phyloP scores from a whole-genome alignment of 2,113 vertebrate genomes.

The Merops nubicus region DNA sequence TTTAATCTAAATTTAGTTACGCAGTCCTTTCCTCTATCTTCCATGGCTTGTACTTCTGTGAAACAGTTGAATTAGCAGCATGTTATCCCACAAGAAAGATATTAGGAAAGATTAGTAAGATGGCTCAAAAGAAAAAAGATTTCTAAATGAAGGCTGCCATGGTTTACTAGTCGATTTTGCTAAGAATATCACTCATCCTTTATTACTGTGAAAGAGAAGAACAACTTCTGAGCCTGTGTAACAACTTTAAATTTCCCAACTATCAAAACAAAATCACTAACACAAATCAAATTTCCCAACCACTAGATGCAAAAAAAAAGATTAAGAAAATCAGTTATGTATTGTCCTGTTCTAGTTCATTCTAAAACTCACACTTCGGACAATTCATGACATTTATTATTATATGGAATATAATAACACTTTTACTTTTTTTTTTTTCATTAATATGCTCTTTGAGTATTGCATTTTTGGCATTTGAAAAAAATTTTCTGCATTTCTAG shows the following conservation, averaged over 20 bases:
- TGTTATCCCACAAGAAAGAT: background rate
- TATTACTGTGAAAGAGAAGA: background rate
- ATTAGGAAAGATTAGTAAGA: background rate
- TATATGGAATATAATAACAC: too few species aligned
- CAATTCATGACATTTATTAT: background rate
- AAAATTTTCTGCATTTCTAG: background rate
- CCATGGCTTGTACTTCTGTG: background rate
- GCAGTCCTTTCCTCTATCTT: background rate
- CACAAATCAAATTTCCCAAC: background rate
- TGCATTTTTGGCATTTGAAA: background rate
- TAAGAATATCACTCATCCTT: background rate
- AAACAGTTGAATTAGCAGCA: background rate
- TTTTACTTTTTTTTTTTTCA: too few species aligned
- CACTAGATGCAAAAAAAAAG: rapidly evolving
- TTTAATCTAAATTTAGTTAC: background rate
- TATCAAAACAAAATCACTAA: background rate
- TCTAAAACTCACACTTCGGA: background rate
- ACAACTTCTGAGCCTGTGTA: background rate
- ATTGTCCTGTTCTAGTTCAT: background rate
- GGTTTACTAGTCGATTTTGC: background rate
- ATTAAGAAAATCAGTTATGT: background rate
- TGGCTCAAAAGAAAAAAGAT: background rate
- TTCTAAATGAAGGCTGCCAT: background rate
- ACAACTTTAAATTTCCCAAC: background rate
- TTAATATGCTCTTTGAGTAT: background rate